Base-by-base conservation (phyloP, 2,888 invertebrate species). In the Drosophila planitibia region DNA sequence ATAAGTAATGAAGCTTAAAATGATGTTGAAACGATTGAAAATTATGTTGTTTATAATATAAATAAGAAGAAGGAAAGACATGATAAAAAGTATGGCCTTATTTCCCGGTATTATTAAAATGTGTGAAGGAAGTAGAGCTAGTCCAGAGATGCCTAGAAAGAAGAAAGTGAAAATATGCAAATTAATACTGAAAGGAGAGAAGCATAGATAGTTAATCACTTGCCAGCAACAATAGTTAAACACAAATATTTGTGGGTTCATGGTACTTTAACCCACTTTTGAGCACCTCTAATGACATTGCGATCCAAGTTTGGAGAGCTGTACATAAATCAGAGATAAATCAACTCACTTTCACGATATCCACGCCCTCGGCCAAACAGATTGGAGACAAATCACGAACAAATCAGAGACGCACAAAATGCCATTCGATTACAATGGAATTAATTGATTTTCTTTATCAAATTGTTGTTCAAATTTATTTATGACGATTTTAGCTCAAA, bases 401-500 rank as follows among this genome's bases (percentile, higher is more conserved):
- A 64, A 55, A 68, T 68, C 60, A 30, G 37, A 57, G 53, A 47
- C 62, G 49, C 55, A 51, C 28, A 66, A 64, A 59, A 65, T 63
- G 54, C 53, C 70, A 79, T 70, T 70, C 69, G 70, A 70, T 79
- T 76, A 79, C 80, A 81, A 88, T 78, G 65, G 78, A 74, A 74
- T 83, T 84, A 84, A 84, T 85, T 84, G 83, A 84, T 85, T 85
- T 85, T 69, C 66, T 66, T 70, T 62, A 70, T 71, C 67, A 57
- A 71, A 61, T 74, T 68, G 65, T 49, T 80, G 79, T 74, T 66
- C 47, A 53, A 67, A 71, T 78, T 74, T 75, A 77, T 80, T 89
- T 85, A 87, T 89, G 84, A 74, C 74, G 73, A 72, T 89, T 84
- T 84, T 76, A 76, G 85, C 89, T 76, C 59, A 53, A 60, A 73